Evolutionary conservation across 2,113 vertebrate genomes (phyloP), one percentile per base, ranked within the genome.

Genomic region (Seriola quinqueradiata): DNA sequence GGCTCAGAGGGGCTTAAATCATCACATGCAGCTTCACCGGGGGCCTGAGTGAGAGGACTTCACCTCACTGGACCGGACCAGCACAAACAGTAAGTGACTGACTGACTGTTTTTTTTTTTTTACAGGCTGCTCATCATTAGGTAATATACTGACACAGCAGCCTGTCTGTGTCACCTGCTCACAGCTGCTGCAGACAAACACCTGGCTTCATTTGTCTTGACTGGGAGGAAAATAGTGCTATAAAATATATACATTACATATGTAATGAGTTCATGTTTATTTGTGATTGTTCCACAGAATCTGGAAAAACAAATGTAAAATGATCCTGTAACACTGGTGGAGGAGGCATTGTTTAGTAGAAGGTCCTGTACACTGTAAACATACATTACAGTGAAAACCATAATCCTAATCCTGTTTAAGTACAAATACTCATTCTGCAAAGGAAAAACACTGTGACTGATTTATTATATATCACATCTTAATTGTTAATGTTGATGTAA

Each of bases 11-110:
- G 54, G 54, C 82, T 85, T 57, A 66, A 64, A 42, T 19, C 67
- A 38, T 87, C 89, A 82, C 82, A 87, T 92, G 89, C 63, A 66
- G 66, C 57, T 44, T 21, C n/a, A 32, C 42, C 17, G 40, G 66
- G 81, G 82, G 57, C 72, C 80, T 23, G 60, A 3, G 42, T 28
- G 70, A 78, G 34, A 73, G 77, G 81, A 70, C 58, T 21, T 34
- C 4, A 52, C 52, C n/a, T 28, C 44, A 8, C 25, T 6, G 72
- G 64, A 54, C 82, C 19, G 72, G 63, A 60, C 23, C 1, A 54
- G 38, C 5, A n/a, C 3, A 63, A 78, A 36, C 66, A 77, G 88
- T 90, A 80, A 92, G 90, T 87, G 66, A 64, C 8, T 46, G 16
- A 1, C 14, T 67, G 5, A 4, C 16, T 70, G 21, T 72, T 55